Conservation (phyloP, 2,113 vertebrate species). For the Cisticola juncidis region DNA sequence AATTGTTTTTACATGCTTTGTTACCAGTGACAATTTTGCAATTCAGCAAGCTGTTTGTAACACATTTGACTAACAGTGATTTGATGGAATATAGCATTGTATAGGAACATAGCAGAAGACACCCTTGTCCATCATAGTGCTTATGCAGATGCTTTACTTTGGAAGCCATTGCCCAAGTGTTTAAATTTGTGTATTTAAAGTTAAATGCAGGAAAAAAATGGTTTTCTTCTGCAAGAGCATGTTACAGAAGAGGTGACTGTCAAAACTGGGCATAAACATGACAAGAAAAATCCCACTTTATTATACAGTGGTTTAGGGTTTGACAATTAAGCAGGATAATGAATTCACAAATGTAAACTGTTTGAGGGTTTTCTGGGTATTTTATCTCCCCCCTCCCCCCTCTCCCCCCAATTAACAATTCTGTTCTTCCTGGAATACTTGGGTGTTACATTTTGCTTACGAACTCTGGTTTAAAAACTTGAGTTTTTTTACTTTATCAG, state of each 20-base stretch:
- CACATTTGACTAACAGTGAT: background rate
- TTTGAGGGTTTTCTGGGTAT: background rate
- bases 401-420: rapidly evolving
- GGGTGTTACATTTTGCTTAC: background rate
- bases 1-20: no score
- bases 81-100: background rate
- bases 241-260: background rate
- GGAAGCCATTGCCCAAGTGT: background rate
- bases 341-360: background rate
- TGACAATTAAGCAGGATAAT: background rate
- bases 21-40: background rate
- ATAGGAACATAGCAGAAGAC: background rate
- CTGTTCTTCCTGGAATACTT: background rate
- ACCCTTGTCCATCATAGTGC: background rate
- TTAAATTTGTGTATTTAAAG: background rate
- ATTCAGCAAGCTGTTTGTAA: background rate
- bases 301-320: background rate
- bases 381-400: background rate
- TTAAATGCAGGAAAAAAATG: background rate
- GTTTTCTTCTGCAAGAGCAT: background rate
- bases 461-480: background rate
- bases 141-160: background rate
- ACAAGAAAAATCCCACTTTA: background rate
- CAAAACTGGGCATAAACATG: background rate
- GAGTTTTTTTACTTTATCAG: background rate